A percentile compares a stretch with the other conserved stretches of the same genome.
Evolutionary conservation across 2,113 vertebrate species (phyloP).

Genomic region (Oriolus oriolus): DNA sequence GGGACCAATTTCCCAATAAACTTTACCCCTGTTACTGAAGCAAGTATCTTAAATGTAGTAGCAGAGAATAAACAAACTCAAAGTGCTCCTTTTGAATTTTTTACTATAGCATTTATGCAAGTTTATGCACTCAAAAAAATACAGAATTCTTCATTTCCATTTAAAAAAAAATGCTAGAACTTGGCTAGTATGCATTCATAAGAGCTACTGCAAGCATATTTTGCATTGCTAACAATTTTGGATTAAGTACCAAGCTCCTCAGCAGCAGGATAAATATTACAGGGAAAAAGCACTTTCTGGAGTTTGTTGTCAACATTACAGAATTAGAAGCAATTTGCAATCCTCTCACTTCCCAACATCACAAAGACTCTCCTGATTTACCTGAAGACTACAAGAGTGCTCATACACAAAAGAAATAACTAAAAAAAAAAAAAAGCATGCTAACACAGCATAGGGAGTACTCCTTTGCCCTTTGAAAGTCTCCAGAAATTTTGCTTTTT

Average conservation of each 20-base stretch:
- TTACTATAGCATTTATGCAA: neutral
- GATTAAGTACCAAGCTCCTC: neutral
- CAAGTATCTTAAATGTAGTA: neutral
- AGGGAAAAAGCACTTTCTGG: neutral
- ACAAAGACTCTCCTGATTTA: neutral
- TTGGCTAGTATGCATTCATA: neutral
- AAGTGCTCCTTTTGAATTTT: neutral
- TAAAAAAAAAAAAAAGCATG: too few species aligned
- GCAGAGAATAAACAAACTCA: constrained; percentile 1
- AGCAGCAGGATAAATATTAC: neutral
- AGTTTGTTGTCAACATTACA: neutral
- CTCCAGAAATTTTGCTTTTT: neutral
- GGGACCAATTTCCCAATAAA: neutral
- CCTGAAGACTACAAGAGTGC: neutral
- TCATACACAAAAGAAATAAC: neutral
- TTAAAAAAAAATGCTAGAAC: neutral
- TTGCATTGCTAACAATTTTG: constrained; percentile 1
- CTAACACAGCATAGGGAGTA: neutral
- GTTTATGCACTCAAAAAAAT: neutral
- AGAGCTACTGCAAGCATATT: neutral
- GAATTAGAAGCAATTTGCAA: neutral
- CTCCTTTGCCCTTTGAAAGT: neutral
- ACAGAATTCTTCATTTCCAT: neutral
- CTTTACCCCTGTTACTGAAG: neutral
- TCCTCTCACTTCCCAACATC: neutral